Evolutionary conservation across 2,113 vertebrate genomes (phyloP).

Genomic region (Cryptotis parvus): DNA sequence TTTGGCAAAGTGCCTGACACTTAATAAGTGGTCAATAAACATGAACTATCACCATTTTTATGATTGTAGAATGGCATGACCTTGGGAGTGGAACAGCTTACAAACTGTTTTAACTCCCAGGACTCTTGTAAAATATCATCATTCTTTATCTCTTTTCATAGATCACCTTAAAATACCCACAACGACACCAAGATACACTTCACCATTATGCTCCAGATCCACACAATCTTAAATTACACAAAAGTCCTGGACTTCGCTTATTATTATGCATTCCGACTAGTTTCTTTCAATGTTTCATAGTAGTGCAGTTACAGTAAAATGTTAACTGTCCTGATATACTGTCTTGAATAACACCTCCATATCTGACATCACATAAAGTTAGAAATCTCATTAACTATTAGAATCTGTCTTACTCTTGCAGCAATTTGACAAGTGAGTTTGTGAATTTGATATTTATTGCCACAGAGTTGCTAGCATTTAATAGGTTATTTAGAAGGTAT

Average conservation of each 20-base stretch:
- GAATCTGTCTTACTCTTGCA: not conserved
- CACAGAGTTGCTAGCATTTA: not conserved
- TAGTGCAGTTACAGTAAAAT: not conserved
- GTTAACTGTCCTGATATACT: not conserved
- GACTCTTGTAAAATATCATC: not conserved
- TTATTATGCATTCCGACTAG: not conserved
- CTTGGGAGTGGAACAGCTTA: not conserved
- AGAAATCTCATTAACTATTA: not conserved
- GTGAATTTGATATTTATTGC: not conserved
- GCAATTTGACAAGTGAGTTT: not conserved
- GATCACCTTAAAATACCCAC: not conserved
- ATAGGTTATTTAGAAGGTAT: not conserved
- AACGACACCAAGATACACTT: not conserved
- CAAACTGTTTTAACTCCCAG: not conserved
- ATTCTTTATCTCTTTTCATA: not conserved
- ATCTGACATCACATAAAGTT: not conserved
- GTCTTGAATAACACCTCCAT: not conserved
- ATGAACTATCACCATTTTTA: slow-evolving; percentile 54
- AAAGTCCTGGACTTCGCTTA: not conserved
- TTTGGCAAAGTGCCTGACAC: slow-evolving; percentile 57
- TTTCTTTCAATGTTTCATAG: not conserved
- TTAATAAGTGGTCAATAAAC: slow-evolving; percentile 61
- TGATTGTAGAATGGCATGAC: not conserved
- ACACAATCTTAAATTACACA: not conserved
- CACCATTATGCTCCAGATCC: not conserved